Percentiles rank a stretch among this genome's conserved stretches.
phyloP scores from a whole-genome alignment of 2,888 invertebrate genomes.

The Stratiomys singularior region DNA sequence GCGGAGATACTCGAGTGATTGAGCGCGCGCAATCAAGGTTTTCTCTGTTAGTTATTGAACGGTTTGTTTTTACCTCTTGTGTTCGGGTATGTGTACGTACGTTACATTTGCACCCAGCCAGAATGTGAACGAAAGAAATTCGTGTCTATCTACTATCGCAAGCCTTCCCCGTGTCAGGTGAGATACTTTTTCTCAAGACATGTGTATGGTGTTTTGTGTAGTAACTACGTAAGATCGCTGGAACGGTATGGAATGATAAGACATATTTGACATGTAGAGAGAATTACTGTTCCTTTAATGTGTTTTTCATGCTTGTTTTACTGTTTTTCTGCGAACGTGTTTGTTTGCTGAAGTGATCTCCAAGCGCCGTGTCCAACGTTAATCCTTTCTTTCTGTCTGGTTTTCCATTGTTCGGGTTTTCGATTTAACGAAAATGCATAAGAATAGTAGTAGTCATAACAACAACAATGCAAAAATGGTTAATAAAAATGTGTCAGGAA shows the following conservation, averaged over 20 bases:
- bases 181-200: constrained; percentile 13
- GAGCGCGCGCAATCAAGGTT: constrained; percentile 12
- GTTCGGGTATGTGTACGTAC: neutral
- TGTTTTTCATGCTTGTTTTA: neutral
- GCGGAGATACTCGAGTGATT: constrained; percentile 2
- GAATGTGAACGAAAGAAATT: constrained; percentile 14
- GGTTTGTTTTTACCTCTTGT: constrained; percentile 3
- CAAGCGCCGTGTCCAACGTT: neutral
- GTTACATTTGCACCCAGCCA: neutral
- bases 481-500: constrained; percentile 35
- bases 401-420: too few relatives aligned
- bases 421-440: neutral
- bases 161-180: constrained; percentile 14
- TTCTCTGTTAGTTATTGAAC: constrained; percentile 6
- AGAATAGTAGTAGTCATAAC: constrained; percentile 11
- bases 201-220: constrained; percentile 30
- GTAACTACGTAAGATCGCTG: constrained; percentile 31
- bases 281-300: constrained; percentile 25
- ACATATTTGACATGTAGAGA: constrained; percentile 27
- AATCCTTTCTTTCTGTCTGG: neutral
- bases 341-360: constrained; percentile 21
- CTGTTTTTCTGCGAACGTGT: constrained; percentile 16
- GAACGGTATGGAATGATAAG: constrained; percentile 26
- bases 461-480: constrained; percentile 13
- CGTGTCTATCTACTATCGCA: constrained; percentile 14